Evolutionary conservation across 2,888 invertebrate species (phyloP).

Genomic region (Halictus quadricinctus): DNA sequence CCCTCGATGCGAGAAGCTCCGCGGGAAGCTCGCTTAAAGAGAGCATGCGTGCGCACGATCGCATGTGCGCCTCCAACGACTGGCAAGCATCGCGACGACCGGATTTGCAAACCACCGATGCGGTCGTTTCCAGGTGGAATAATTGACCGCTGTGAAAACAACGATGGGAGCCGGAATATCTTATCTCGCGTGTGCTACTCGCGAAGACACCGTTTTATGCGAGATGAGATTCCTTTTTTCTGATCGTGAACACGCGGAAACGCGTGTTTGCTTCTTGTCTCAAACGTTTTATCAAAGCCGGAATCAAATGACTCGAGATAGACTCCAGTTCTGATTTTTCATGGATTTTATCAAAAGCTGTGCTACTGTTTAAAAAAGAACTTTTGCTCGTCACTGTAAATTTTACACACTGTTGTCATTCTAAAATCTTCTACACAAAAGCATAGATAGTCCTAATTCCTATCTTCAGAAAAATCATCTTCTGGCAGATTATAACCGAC

Average conservation of each 20-base stretch:
- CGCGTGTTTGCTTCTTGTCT: neutral
- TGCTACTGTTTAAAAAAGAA: too few species aligned
- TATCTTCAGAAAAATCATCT: neutral
- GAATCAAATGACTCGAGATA: neutral
- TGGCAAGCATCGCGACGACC: neutral
- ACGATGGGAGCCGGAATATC: neutral
- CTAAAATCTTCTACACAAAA: too few species aligned
- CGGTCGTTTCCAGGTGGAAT: neutral
- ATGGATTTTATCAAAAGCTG: neutral
- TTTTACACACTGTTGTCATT: too few species aligned
- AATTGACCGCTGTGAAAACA: slow-evolving; percentile 14
- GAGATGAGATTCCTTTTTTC: neutral
- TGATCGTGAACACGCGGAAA: neutral
- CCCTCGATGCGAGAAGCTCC: slow-evolving; percentile 21
- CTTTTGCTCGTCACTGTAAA: too few species aligned
- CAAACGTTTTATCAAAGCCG: neutral
- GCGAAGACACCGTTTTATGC: neutral
- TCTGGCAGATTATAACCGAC: neutral
- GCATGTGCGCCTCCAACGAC: neutral
- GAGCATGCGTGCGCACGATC: slow-evolving; percentile 26
- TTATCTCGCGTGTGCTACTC: neutral
- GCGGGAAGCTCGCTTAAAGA: slow-evolving; percentile 9
- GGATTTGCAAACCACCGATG: slow-evolving; percentile 30
- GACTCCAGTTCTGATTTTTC: neutral
- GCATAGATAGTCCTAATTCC: too few species aligned